phyloP scores from a whole-genome alignment of 2,113 vertebrate species.

The Chaetodon auriga region DNA sequence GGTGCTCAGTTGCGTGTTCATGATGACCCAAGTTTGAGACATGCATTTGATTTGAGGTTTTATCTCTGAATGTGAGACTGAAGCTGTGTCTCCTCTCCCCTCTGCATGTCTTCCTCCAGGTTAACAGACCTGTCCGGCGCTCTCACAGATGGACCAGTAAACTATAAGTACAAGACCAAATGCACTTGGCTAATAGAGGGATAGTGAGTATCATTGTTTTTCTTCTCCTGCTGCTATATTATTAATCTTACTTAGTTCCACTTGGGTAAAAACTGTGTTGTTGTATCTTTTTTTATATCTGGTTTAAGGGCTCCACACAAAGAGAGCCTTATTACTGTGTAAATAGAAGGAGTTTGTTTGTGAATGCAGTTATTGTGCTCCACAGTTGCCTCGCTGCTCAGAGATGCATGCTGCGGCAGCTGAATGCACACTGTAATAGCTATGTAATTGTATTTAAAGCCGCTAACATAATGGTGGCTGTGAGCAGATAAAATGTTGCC shows the following conservation, averaged over 20 bases:
- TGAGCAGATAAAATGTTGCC: not conserved
- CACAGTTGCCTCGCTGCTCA: not conserved
- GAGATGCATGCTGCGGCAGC: not conserved
- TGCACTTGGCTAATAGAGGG: slow-evolving; percentile 98
- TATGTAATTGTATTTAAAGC: not conserved
- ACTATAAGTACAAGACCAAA: slow-evolving; percentile 98
- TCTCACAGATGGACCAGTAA: slow-evolving; percentile 96
- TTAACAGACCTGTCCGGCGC: slow-evolving; percentile 95
- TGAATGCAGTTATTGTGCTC: slow-evolving; percentile 4
- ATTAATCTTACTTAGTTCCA: slow-evolving; percentile 29
- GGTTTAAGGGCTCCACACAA: slow-evolving; percentile 18
- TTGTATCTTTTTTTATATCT: not conserved
- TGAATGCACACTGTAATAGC: not conserved
- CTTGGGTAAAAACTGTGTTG: slow-evolving; percentile 12
- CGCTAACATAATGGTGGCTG: not conserved
- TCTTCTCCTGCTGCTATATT: not conserved
- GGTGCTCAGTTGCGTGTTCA: too few relatives aligned
- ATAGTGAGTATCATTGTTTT: slow-evolving; percentile 90
- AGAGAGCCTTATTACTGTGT: not conserved
- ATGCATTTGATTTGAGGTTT: too few relatives aligned
- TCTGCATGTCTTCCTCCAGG: slow-evolving; percentile 81
- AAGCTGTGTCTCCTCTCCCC: not conserved
- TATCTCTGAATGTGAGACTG: not conserved
- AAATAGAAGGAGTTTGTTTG: slow-evolving; percentile 23
- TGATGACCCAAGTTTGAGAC: too few relatives aligned